phyloP scores from a whole-genome alignment of 2,113 vertebrate species.

The Malurus elegans region DNA sequence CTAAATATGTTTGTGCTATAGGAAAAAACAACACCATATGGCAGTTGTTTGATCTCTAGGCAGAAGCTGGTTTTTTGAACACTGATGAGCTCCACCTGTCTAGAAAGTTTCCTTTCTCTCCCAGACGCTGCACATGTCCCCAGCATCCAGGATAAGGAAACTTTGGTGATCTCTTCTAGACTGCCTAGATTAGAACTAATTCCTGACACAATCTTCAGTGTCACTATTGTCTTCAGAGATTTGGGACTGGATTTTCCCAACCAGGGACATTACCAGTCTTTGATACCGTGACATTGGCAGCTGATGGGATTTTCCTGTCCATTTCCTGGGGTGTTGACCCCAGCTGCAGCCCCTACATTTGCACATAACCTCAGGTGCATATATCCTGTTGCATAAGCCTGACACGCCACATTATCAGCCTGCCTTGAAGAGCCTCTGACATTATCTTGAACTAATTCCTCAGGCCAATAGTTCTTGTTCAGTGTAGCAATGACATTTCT shows the following conservation, averaged over 20 bases:
- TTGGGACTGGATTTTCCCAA: neutral
- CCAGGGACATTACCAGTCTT: neutral
- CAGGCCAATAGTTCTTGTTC: neutral
- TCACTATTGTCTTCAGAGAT: neutral
- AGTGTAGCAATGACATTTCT: neutral
- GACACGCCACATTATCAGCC: neutral
- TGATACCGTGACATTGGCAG: neutral
- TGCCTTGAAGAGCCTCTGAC: neutral
- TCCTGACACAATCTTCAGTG: neutral
- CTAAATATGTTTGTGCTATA: constrained; percentile 41
- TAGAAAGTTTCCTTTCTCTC: neutral
- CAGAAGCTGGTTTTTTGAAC: neutral
- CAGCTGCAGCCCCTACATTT: neutral
- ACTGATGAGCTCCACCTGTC: constrained; percentile 17
- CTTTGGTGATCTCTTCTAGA: neutral
- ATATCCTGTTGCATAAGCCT: neutral
- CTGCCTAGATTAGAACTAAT: neutral
- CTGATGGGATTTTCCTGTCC: neutral
- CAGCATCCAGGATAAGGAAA: neutral
- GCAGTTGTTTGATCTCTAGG: constrained; percentile 42
- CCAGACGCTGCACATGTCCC: neutral
- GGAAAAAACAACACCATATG: constrained; percentile 42
- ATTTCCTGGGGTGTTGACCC: neutral
- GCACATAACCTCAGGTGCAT: neutral
- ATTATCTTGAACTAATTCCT: neutral